Percentiles rank a stretch among this genome's conserved stretches.
Evolutionary conservation across 2,888 invertebrate genomes (phyloP).

Genomic region (Poecilus cupreus): DNA sequence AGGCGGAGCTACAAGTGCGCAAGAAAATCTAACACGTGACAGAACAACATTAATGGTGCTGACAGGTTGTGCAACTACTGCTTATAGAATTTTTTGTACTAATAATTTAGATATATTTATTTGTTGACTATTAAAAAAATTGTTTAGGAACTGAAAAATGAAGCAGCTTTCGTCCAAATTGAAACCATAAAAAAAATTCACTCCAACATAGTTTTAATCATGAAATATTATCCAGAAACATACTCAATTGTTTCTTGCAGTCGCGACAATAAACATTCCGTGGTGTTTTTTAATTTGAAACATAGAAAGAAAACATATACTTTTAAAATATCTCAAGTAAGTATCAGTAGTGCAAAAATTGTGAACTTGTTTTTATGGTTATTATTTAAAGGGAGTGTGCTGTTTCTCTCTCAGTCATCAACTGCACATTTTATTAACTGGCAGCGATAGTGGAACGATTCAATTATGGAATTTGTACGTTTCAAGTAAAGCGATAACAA

Average conservation of each 20-base stretch:
- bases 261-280: conserved; percentile 74
- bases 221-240: conserved; percentile 73
- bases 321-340: conserved; percentile 70
- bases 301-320: conserved; percentile 75
- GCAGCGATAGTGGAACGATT: conserved; percentile 75
- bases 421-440: conserved; percentile 75
- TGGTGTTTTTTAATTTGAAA: conserved; percentile 73
- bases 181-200: conserved; percentile 73
- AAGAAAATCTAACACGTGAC: too few species aligned
- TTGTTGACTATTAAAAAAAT: too few species aligned
- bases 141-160: conserved; percentile 74
- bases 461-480: conserved; percentile 77
- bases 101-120: too few species aligned
- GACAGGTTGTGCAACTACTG: too few species aligned
- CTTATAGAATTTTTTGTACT: too few species aligned
- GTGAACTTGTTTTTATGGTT: background rate
- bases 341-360: background rate
- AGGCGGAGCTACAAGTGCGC: too few species aligned
- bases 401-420: conserved; percentile 75
- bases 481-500: conserved; percentile 69
- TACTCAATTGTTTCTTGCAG: conserved; percentile 76
- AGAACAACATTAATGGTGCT: too few species aligned
- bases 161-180: conserved; percentile 74
- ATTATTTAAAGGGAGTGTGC: conserved; percentile 78
- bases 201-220: conserved; percentile 73